Percentiles rank a stretch among this genome's conserved stretches.
phyloP scores from a whole-genome alignment of 2,113 vertebrate genomes.

The Engraulis encrasicolus region DNA sequence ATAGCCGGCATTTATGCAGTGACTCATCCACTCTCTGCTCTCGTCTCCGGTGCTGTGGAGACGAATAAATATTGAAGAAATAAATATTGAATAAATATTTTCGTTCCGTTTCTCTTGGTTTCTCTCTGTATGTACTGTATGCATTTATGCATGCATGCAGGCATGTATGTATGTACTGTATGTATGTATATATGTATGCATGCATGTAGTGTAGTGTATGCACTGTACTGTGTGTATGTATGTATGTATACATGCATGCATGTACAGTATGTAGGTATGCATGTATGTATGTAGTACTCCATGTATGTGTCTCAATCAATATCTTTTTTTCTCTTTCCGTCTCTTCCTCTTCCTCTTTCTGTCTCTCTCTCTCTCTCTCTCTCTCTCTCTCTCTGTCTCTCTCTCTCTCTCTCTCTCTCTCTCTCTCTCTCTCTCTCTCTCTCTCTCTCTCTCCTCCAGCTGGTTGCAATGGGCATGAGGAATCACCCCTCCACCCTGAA shows the following conservation, averaged over 20 bases:
- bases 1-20: neutral
- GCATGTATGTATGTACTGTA: too few relatives aligned
- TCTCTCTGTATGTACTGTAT: too few relatives aligned
- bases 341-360: neutral
- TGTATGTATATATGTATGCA: too few relatives aligned
- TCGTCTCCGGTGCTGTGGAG: neutral
- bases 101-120: neutral
- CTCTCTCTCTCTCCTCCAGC: conserved; percentile 66
- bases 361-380: neutral
- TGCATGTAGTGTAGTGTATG: too few relatives aligned
- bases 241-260: too few relatives aligned
- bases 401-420: neutral
- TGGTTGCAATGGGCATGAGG: conserved; percentile 96
- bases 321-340: neutral
- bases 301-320: too few relatives aligned
- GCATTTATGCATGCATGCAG: too few relatives aligned
- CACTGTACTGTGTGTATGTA: too few relatives aligned
- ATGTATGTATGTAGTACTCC: too few relatives aligned
- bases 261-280: too few relatives aligned
- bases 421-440: neutral
- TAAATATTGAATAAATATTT: conserved; percentile 18
- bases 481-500: conserved; percentile 94
- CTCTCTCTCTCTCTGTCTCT: neutral
- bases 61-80: too few relatives aligned
- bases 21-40: conserved; percentile 28